phyloP scores from a whole-genome alignment of 2,888 invertebrate genomes.

The Incurvaria masculella region DNA sequence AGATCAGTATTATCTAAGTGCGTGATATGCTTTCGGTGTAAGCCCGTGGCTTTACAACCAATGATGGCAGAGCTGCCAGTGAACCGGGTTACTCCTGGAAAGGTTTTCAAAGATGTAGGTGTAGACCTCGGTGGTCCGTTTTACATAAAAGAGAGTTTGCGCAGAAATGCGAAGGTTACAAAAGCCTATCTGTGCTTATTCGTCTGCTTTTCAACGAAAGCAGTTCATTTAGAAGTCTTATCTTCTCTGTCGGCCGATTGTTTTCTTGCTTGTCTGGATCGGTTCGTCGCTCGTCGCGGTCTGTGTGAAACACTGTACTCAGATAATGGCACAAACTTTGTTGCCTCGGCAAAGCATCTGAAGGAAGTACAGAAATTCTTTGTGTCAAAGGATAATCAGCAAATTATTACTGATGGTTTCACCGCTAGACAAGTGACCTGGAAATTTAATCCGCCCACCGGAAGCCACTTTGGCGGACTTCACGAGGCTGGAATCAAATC shows the following conservation, averaged over 20 bases:
- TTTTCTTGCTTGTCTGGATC: conserved; percentile 11
- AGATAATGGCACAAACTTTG: conserved; percentile 14
- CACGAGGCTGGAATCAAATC: conserved; percentile 4
- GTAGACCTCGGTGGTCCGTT: neutral
- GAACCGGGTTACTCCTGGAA: neutral
- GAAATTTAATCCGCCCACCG: conserved; percentile 7
- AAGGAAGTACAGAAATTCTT: neutral
- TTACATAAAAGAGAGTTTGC: conserved; percentile 8
- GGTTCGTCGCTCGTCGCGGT: conserved; percentile 12
- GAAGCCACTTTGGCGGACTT: conserved; percentile 2
- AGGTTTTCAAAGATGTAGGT: neutral
- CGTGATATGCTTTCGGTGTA: neutral
- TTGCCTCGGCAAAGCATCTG: conserved; percentile 9
- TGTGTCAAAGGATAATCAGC: neutral
- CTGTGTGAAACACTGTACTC: conserved; percentile 7
- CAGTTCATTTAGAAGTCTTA: conserved; percentile 15
- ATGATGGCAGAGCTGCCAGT: neutral
- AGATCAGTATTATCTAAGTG: neutral
- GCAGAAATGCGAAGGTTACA: conserved; percentile 11
- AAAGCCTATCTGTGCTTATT: conserved; percentile 21
- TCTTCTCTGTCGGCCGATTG: conserved; percentile 6
- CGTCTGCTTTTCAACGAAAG: conserved; percentile 19
- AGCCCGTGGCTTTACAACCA: neutral
- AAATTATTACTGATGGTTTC: neutral
- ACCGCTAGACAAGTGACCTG: conserved; percentile 1